phyloP scores from a whole-genome alignment of 2,113 vertebrate genomes.

The Bostrychus sinensis region DNA sequence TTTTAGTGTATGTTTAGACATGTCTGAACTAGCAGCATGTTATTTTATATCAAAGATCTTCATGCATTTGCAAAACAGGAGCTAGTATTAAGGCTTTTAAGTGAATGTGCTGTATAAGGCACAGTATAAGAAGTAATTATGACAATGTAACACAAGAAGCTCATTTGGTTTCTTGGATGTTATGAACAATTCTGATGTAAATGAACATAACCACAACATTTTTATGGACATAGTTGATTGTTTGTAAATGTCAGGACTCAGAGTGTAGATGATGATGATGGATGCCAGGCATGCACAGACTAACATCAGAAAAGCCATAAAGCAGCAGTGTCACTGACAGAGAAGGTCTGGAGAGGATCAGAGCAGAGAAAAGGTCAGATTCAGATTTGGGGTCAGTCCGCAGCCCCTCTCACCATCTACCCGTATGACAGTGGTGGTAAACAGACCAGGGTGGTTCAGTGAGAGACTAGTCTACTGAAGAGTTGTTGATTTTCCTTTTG shows the following conservation, averaged over 20 bases:
- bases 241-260: conserved; percentile 14
- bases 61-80: conserved; percentile 16
- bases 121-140: conserved; percentile 15
- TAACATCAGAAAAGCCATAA: conserved; percentile 37
- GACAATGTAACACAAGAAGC: not conserved
- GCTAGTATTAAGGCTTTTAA: conserved; percentile 12
- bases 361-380: conserved; percentile 15
- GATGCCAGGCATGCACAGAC: conserved; percentile 24
- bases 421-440: conserved; percentile 8
- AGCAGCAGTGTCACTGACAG: conserved; percentile 29
- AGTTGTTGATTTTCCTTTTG: too few species aligned
- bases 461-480: too few species aligned
- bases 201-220: not conserved
- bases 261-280: conserved; percentile 27
- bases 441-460: too few species aligned
- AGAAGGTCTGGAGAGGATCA: conserved; percentile 48
- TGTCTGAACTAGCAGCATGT: conserved; percentile 39
- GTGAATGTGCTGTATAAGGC: not conserved
- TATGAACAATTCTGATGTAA: too few species aligned
- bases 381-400: conserved; percentile 36
- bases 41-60: conserved; percentile 59
- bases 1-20: conserved; percentile 45
- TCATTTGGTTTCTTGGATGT: too few species aligned
- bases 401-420: conserved; percentile 18
- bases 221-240: not conserved